Conservation (phyloP, 2,797 vertebrate species). For the Brachymystax lenok region DNA sequence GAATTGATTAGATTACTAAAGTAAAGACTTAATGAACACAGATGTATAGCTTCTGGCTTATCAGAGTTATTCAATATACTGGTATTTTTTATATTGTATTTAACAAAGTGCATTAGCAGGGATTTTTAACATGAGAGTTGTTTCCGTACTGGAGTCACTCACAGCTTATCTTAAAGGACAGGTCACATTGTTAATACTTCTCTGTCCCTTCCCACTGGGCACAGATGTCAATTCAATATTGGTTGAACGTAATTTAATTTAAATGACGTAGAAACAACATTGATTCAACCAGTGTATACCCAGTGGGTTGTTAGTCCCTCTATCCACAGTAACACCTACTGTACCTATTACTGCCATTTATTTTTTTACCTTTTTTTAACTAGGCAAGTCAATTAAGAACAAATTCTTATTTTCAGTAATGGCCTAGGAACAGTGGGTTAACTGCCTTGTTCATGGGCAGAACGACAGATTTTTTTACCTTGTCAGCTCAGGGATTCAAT, state of each 20-base stretch:
- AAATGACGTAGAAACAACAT: no score
- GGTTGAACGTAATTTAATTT: no score
- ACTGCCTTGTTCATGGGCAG: no score
- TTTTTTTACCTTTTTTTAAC: no score
- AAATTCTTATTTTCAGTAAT: no score
- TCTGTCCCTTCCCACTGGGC: not conserved
- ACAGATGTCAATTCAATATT: no score
- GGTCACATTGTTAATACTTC: not conserved
- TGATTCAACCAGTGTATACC: no score
- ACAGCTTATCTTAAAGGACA: not conserved
- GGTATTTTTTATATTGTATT: not conserved
- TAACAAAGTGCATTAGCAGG: not conserved
- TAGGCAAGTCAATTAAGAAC: no score
- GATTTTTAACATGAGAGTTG: not conserved
- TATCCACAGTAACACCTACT: constrained; percentile 26
- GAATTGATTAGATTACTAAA: constrained; percentile 11
- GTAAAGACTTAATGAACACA: constrained; percentile 24
- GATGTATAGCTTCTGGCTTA: constrained; percentile 15
- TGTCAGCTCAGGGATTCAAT: no score
- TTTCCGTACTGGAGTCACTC: not conserved
- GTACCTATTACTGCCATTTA: not conserved
- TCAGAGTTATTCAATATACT: constrained; percentile 22
- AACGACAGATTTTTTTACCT: no score
- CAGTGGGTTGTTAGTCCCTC: not conserved
- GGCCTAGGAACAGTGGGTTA: no score